A percentile compares a stretch with the other conserved stretches of the same genome.
These are phyloP conservation scores for Lycia hirtaria DNA, from an alignment of 2,888 invertebrate species.

Conservation along the genomic window DNA sequence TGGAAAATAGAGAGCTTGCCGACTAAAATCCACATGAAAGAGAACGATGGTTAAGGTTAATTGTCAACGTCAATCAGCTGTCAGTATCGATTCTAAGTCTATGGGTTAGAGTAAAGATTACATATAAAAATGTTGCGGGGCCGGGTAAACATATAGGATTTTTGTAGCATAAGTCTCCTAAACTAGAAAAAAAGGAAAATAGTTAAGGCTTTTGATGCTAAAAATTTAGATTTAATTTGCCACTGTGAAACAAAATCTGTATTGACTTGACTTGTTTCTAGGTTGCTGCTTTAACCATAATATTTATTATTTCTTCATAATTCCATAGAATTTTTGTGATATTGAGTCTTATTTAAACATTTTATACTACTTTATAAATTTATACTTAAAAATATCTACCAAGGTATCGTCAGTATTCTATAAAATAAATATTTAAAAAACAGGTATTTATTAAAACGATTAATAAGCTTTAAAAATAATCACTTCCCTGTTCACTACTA, in stretches of 20 bases:
- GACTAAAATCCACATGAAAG: constrained; percentile 21
- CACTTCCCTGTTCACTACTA: background rate
- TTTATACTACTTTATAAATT: background rate
- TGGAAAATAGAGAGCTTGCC: constrained; percentile 26
- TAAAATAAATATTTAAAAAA: background rate
- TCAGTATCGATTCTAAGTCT: no score
- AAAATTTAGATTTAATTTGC: no score
- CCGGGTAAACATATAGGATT: no score
- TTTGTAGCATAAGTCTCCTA: no score
- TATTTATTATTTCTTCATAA: no score
- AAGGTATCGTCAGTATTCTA: background rate
- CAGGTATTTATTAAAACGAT: background rate
- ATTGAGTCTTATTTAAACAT: background rate
- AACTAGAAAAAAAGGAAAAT: no score
- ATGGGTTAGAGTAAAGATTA: no score
- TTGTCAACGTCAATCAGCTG: constrained; percentile 10
- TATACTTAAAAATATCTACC: background rate
- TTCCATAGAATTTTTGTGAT: background rate
- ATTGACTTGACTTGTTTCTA: no score
- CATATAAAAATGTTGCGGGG: no score
- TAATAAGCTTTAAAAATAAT: constrained; percentile 2
- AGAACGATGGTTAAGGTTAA: constrained; percentile 20
- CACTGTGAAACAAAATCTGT: no score
- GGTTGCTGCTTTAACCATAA: no score
- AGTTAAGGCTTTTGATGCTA: no score